Base-by-base conservation (phyloP, 2,888 invertebrate species). In the Tortrix viridana region DNA sequence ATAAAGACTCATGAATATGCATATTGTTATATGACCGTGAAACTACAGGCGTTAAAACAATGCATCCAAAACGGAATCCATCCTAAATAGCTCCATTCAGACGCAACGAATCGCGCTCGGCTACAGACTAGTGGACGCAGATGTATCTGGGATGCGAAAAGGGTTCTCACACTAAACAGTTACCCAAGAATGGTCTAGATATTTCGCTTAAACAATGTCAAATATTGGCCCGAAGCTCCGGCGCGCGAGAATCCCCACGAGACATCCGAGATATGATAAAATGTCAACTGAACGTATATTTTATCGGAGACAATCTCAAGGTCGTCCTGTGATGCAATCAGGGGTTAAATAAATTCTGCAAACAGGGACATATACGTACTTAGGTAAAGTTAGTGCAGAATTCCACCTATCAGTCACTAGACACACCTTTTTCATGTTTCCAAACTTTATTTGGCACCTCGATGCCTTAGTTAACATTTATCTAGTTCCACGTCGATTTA, bases 71-170 rank as follows among this genome's bases (percentile, higher is more conserved):
- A 26, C 26, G 9, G 19, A 26, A 20, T 60, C 47, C 26, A 48
- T 60, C 18, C 41, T 32, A 47, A 60, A 54, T 54, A 47, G 54
- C 47, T 54, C 19, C 60, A 47, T 32, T 20, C 14, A 52, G 37
- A 32, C 12, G 52, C 22, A 50, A 49, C 12, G 32, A 9, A 32
- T 32, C 32, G 32, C 32, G 32, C 32, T 32, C 32, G 32, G 3
- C 32, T 32, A 12, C 16, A 43, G 32, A 23, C 23, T 18, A 56
- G 12, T 16, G 22, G 1, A 7, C 12, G 7, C 46, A 55, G 55
- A 55, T 46, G 9, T 46, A 5, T 9, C 43, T 23, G 12, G 16
- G 16, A 43, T 3, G 12, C 22, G 18, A 23, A 18, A 1, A 12
- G 12, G 12, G 9, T 12, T 12, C 3, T 32, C 26, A 1, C 7